A percentile compares a stretch with the other conserved stretches of the same genome.
phyloP scores from a whole-genome alignment of 2,797 vertebrate genomes.

The Etheostoma perlongum region DNA sequence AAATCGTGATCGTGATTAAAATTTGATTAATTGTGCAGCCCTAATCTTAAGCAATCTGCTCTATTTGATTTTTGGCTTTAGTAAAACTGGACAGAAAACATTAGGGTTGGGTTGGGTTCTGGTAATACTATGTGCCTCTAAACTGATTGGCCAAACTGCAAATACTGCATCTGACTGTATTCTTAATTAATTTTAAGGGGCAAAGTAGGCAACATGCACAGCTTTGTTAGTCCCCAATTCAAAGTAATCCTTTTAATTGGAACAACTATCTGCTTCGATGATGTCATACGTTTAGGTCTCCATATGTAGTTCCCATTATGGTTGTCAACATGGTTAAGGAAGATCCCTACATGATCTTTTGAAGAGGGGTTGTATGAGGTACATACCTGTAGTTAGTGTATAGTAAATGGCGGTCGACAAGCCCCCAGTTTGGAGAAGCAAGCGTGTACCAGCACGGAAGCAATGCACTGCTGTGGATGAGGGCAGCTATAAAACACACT shows the following conservation, averaged over 20 bases:
- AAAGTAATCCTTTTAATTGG: constrained; percentile 9
- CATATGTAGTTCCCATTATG: not conserved
- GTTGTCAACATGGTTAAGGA: not conserved
- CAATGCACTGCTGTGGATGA: too few relatives aligned
- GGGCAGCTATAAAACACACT: too few relatives aligned
- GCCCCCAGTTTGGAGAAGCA: too few relatives aligned
- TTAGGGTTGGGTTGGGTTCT: constrained; percentile 15
- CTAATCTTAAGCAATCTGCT: not conserved
- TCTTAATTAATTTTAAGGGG: not conserved
- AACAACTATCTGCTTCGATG: not conserved
- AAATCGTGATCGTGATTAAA: too few relatives aligned
- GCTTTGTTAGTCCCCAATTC: not conserved
- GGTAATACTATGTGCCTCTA: not conserved
- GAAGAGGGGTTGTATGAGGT: too few relatives aligned
- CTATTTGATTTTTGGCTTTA: constrained; percentile 11
- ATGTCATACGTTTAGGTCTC: not conserved
- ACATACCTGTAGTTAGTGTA: too few relatives aligned
- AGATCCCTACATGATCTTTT: not conserved
- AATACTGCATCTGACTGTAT: constrained; percentile 5
- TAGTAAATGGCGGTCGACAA: too few relatives aligned
- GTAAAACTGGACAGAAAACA: not conserved
- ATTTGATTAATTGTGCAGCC: too few relatives aligned
- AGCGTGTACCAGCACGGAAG: too few relatives aligned
- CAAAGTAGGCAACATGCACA: not conserved
- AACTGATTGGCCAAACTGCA: not conserved